A percentile compares a stretch with the other conserved stretches of the same genome.
phyloP scores from a whole-genome alignment of 2,113 vertebrate genomes.

The Heloderma charlesbogerti region DNA sequence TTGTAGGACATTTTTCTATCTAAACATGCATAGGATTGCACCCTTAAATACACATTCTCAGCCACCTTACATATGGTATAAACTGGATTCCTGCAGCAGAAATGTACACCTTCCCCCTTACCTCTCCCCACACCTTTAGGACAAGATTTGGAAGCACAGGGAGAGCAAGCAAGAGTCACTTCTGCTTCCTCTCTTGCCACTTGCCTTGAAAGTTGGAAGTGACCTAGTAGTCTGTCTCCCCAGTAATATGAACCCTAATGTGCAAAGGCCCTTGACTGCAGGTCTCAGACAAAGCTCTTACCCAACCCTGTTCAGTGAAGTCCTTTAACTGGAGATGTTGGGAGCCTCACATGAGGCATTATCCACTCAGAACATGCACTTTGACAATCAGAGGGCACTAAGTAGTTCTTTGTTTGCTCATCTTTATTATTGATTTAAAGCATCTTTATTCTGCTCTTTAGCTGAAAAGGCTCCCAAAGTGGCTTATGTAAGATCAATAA shows the following conservation, averaged over 20 bases:
- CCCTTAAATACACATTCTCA: neutral
- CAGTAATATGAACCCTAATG: neutral
- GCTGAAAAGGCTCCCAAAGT: neutral
- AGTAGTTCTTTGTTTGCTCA: neutral
- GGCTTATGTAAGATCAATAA: neutral
- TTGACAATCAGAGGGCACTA: neutral
- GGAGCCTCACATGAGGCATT: neutral
- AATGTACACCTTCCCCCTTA: neutral
- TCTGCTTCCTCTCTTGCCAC: neutral
- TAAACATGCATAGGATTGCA: too few relatives aligned
- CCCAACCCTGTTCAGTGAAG: neutral
- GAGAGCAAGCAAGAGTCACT: neutral
- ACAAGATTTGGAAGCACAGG: neutral
- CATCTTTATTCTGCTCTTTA: neutral
- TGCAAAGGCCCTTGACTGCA: neutral
- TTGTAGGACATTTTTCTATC: too few relatives aligned
- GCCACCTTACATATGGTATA: neutral
- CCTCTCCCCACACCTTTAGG: neutral
- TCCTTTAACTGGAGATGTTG: neutral
- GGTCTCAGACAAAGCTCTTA: neutral
- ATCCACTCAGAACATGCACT: neutral
- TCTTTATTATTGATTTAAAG: neutral
- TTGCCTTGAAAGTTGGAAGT: neutral
- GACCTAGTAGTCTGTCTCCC: neutral
- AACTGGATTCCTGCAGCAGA: neutral